Base-by-base conservation (phyloP, 1,140 invertebrate species). In the Luehdorfia chinensis region DNA sequence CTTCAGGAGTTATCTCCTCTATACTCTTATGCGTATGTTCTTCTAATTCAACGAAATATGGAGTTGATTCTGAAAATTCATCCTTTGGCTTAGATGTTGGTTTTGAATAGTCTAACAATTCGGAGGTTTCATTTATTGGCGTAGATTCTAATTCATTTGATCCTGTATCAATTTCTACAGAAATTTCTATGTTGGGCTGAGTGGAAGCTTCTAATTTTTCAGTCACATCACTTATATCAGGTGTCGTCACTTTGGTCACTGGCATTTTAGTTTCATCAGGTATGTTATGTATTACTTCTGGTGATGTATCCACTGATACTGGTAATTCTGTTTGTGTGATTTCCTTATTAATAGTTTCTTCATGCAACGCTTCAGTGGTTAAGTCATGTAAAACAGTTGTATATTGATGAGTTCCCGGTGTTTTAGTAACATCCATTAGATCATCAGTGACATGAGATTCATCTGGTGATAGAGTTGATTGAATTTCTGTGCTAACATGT, bases 1-100 rank as follows among this genome's bases (percentile, higher is more conserved):
- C 25, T 50, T 47, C 36, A 25, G 64, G 48, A 11, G 58, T 53
- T 41, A 34, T 44, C 19, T 70, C 67, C 28, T 69, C 52, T 9
- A 56, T 34, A 8, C 55, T 37, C 51, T 66, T 64, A 59, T 75
- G 76, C 13, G 69, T 76, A 49, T 85, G 81, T 59, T 84, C 79
- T 59, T 84, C 61, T 47, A 85, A 59, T 66, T 78, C 66, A 48
- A 85, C 61, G 32, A 73, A 47, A 37, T 76, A 73, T 47, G 71
- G 65, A 2, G 64, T 75, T 14, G 67, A 74, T 56, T 78, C 69
- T 39, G 55, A 49, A 21, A 28, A 43, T 7, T 31, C 25, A 36
- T 32, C 18, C 19, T 15, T 12, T 19, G 46, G 25, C 8, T 44
- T 34, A 4, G 60, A 59, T 4, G 59, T 62, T 32, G 60, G 58